Percentiles rank a stretch among this genome's conserved stretches.
phyloP scores from a whole-genome alignment of 2,888 invertebrate species.

The Hedya salicella region DNA sequence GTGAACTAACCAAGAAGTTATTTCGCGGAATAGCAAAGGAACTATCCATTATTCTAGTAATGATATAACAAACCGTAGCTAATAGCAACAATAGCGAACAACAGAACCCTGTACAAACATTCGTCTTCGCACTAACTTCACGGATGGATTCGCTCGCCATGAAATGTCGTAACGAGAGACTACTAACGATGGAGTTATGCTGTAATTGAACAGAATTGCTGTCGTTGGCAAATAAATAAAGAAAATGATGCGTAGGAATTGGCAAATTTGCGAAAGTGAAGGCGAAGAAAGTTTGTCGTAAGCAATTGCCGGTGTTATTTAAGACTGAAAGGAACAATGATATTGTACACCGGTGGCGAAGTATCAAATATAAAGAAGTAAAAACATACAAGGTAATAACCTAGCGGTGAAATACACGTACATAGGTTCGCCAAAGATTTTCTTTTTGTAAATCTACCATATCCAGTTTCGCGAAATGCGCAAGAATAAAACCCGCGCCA shows the following conservation, averaged over 20 bases:
- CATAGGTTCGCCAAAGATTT: no score
- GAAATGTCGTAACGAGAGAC: slow-evolving; percentile 22
- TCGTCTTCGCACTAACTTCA: slow-evolving; percentile 12
- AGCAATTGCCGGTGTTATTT: background rate
- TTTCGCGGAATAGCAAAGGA: no score
- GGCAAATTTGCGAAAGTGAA: slow-evolving; percentile 36
- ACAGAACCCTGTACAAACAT: background rate
- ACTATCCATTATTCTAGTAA: no score
- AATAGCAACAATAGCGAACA: background rate
- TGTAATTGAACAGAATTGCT: slow-evolving; percentile 28
- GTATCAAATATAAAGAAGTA: no score
- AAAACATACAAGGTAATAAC: no score
- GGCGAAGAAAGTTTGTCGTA: slow-evolving; percentile 20
- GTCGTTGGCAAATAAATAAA: slow-evolving; percentile 25
- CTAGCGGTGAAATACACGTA: no score
- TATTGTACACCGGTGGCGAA: background rate
- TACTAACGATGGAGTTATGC: slow-evolving; percentile 23
- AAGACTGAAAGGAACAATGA: background rate
- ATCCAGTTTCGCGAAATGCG: no score
- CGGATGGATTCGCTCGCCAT: slow-evolving; percentile 28
- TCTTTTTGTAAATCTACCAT: no score
- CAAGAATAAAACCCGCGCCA: no score
- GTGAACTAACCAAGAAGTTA: no score
- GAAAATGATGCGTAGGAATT: slow-evolving; percentile 36
- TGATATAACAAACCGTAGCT: background rate